Evolutionary conservation across 1,140 invertebrate species (phyloP), one percentile per base, ranked within the genome.

Genomic region (Onthophagus taurus): DNA sequence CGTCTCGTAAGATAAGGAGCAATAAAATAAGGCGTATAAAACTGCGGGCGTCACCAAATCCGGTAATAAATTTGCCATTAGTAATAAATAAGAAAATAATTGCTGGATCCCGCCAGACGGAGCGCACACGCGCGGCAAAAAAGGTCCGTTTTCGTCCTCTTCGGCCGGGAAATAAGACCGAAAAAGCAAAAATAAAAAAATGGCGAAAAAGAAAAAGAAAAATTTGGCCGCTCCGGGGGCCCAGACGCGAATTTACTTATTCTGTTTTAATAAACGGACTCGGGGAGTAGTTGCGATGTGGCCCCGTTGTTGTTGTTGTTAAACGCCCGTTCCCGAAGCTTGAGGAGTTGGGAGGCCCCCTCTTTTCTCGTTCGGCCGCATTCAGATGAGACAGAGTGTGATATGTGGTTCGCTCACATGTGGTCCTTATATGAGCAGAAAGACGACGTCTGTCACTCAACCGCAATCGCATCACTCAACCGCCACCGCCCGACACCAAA

Each of bases 381-480:
- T 41, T 41, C 23, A 30, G 38, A 29, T 41, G 38, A 41, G 23
- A 2, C 19, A 14, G 4, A 13, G 19, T 5, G 19, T 38, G 36
- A 21, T 37, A 21, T 6, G 19, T 37, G 35, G 35, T 37, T 37
- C 35, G 23, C 19, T 37, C 35, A 20, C 35, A 6, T 37, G 35
- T 37, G 38, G 38, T 41, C 38, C 38, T 41, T 41, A 41, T 41
- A 41, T 41, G 38, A 41, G 13, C 23, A 18, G 38, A 41, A 26
- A 21, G 17, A 14, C 18, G 23, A n/a, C 23, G 38, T 41, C 38
- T 23, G 12, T 41, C 38, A 41, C 11, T 8, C 23, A 21, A 41
- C 31, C 9, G 13, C 38, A 41, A 41, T 41, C 38, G 23, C 38
- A 41, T 41, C 38, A 21, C 21, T 41, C 38, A 41, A 21, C 23